Evolutionary conservation across 2,113 vertebrate species (phyloP).

Genomic region (Tauraco erythrolophus): DNA sequence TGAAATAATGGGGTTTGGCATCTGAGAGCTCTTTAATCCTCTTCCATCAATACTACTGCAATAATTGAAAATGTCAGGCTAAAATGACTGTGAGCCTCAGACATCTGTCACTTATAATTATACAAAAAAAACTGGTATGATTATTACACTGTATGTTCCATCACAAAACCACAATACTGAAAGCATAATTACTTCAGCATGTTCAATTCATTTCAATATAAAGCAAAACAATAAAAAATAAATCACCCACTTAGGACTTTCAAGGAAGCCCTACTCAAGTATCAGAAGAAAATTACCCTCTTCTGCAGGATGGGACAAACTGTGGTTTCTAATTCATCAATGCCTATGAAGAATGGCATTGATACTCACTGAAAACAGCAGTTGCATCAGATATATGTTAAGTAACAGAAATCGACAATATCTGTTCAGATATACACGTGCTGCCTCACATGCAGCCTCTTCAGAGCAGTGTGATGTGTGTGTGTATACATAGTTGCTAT

Average conservation of each 20-base stretch:
- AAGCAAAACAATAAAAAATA: not conserved
- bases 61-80: conserved; percentile 73
- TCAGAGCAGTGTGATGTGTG: not conserved
- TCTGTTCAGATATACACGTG: not conserved
- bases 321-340: not conserved
- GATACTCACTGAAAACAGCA: not conserved
- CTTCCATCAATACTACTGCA: conserved; percentile 65
- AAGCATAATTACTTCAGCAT: conserved; percentile 30
- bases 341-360: not conserved
- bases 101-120: conserved; percentile 72
- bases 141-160: conserved; percentile 30
- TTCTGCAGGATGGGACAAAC: not conserved
- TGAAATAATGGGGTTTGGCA: conserved; percentile 75
- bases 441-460: not conserved
- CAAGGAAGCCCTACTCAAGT: not conserved
- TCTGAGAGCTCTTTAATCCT: conserved; percentile 61
- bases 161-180: conserved; percentile 12
- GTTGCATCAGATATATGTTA: not conserved
- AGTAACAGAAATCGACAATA: not conserved
- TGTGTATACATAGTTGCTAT: not conserved
- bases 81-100: conserved; percentile 67
- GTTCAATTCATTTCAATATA: not conserved
- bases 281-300: not conserved
- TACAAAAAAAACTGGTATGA: conserved; percentile 45
- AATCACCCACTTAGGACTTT: not conserved